Base-by-base conservation (phyloP, 1,140 invertebrate genomes). In the Doryteuthis pealeii region DNA sequence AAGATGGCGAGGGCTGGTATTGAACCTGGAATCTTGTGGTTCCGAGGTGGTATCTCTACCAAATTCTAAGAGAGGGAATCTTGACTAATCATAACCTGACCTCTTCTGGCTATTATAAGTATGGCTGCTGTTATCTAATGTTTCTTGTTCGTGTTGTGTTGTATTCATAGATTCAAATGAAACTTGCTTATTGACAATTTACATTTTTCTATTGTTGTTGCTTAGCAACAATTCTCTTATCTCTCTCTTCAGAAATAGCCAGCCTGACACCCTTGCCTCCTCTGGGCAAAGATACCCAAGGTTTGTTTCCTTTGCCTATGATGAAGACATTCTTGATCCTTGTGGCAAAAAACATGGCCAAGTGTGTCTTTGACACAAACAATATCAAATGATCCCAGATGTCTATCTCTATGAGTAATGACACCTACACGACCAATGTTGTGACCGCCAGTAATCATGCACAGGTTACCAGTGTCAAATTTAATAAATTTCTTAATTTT, bases 381-480 rank as follows among this genome's bases (percentile, higher is more conserved):
- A 89, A 99, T 99, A 89, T 99, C 98, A 88, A 99, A 99, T 72
- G 96, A 98, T 76, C 98, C 98, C 77, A 97, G 97, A 91, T 99
- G 98, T 86, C 96, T 92, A 90, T 99, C 98, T 83, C 97, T 92
- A 88, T 94, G 97, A 76, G 97, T 95, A 77, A 99, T 94, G 35
- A 94, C 95, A 86, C 98, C 98, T 83, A 99, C 96, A 90, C 98
- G 95, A 82, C 98, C 98, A 92, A 99, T 98, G 92, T 99, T 99
- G 89, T 96, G 93, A 81, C 98, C 98, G 89, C 97, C 97, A 86
- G 98, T 99, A 86, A 99, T 96, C 96, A 99, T 99, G 89, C 96
- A 98, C 75, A 99, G 87, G 88, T 99, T 98, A 76, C 96, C 96
- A 81, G 95, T 93, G 86, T 99, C 98, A 89, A 99, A 99, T 89